A percentile compares a stretch with the other conserved stretches of the same genome.
phyloP scores from a whole-genome alignment of 2,113 vertebrate species.

The Halcyon malimbica region DNA sequence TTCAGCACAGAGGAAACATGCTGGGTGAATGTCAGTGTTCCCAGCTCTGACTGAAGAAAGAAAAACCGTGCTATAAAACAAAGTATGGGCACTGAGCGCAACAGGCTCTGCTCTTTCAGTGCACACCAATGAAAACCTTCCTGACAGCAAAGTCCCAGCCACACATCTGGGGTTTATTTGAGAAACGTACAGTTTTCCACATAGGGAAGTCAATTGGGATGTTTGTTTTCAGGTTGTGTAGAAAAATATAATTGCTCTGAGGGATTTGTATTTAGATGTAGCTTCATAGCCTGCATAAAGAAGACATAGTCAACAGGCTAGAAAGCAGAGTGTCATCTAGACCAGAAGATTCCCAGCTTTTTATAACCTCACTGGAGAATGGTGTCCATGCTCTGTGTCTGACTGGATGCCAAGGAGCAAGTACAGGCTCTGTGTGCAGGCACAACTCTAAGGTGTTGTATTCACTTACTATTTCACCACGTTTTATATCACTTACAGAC shows the following conservation, averaged over 20 bases:
- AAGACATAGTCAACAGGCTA: background rate
- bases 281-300: background rate
- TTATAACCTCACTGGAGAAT: background rate
- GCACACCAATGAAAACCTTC: background rate
- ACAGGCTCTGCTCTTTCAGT: background rate
- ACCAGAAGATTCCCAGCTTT: background rate
- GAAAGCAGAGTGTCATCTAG: background rate
- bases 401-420: background rate
- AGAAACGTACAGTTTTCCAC: background rate
- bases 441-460: background rate
- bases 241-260: background rate
- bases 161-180: background rate
- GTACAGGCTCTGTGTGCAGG: background rate
- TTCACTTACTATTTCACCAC: background rate
- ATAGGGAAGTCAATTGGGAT: background rate
- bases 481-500: background rate
- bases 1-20: background rate
- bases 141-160: background rate
- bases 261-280: background rate
- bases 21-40: constrained; percentile 47
- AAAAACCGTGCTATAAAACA: background rate
- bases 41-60: background rate
- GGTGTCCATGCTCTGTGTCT: background rate
- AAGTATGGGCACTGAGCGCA: background rate
- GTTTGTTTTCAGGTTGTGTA: background rate